Base-by-base conservation (phyloP, 2,888 invertebrate genomes). In the Calephelis perditalis region DNA sequence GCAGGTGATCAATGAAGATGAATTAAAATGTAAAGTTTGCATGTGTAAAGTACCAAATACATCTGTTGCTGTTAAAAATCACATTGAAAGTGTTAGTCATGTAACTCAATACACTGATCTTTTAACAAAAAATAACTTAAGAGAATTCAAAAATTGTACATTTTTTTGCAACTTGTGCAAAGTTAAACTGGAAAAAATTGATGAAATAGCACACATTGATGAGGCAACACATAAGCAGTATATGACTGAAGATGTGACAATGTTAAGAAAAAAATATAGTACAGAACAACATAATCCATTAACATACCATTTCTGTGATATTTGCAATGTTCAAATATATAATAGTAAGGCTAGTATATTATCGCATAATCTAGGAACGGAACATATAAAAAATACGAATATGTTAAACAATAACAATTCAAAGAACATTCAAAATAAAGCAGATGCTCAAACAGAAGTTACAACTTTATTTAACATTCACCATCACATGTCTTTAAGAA, bases 101-200 rank as follows among this genome's bases (percentile, higher is more conserved):
- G 10, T 10, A 9, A 52, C 10, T 45, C 43, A 26, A 52, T 52
- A 52, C 49, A 52, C 15, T 26, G 35, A 11, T 6, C 49, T 52
- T 52, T 52, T 52, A 35, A 9, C 15, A 35, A 35, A 5, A 52
- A 52, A 52, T 35, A 26, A 4, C 10, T 26, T 52, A 10, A 52
- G 35, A 52, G 26, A 9, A 12, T 40, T 56, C 5, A 37, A 12
- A 26, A 10, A 12, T 12, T 45, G 49, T 10, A 56, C n/a, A 15
- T 56, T 58, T 9, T 63, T 56, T 55, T 63, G 63, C 10, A 35
- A 58, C 40, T 56, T 60, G 3, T 63, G 63, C 5, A 26, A 59
- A 59, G 44, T 44, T 7, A 52, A n/a, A n/a, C 10, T 49, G 15
- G 12, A 12, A 15, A 58, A 58, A 37, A 49, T 15, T 26, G 10